These are phyloP conservation scores for Apamea crenata DNA, from an alignment of 2,888 invertebrate species.

Conservation along the genomic window DNA sequence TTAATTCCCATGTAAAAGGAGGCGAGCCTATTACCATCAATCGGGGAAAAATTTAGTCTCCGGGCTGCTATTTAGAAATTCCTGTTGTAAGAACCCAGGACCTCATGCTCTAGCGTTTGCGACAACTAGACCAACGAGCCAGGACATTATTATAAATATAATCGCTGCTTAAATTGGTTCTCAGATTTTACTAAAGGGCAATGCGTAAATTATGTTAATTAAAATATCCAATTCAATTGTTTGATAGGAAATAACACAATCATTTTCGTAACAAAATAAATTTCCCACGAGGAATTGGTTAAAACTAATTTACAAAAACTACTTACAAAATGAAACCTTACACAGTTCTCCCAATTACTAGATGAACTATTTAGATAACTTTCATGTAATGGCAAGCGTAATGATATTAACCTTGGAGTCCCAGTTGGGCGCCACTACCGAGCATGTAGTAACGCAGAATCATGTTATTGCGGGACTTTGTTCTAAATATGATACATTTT, in stretches of 20 bases:
- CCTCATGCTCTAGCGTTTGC: no score
- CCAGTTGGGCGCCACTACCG: conserved; percentile 14
- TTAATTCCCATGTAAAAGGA: no score
- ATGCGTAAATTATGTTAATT: conserved; percentile 8
- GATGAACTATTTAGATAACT: conserved; percentile 55
- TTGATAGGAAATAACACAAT: conserved; percentile 16
- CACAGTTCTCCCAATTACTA: conserved; percentile 46
- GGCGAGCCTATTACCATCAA: no score
- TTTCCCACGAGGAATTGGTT: conserved; percentile 50
- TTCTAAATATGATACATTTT: conserved; percentile 24
- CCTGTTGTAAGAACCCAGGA: no score
- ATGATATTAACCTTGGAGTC: conserved; percentile 32
- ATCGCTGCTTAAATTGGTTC: conserved; percentile 6
- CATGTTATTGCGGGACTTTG: conserved; percentile 6
- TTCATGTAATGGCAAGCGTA: conserved; percentile 29
- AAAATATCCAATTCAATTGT: conserved; percentile 41
- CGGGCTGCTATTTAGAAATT: no score
- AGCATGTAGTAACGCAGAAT: conserved; percentile 5
- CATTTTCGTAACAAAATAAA: conserved; percentile 26
- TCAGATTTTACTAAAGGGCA: conserved; percentile 12
- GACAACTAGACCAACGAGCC: no score
- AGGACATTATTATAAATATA: not conserved
- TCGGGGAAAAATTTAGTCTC: no score
- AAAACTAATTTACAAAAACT: conserved; percentile 43
- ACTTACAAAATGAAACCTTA: conserved; percentile 36